Conservation (phyloP, 2,113 vertebrate genomes). For the Lycocorax pyrrhopterus region DNA sequence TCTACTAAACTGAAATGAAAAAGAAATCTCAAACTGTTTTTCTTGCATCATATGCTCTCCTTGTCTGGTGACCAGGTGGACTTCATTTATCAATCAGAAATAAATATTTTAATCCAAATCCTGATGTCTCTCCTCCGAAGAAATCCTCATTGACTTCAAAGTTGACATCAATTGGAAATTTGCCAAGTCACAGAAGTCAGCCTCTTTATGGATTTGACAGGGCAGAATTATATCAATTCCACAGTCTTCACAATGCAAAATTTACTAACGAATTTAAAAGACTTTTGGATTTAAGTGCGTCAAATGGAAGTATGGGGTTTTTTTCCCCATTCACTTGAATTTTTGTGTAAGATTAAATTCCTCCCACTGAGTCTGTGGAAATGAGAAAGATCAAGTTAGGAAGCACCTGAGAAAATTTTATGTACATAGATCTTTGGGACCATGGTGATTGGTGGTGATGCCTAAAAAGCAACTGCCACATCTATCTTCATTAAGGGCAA, state of each 20-base stretch:
- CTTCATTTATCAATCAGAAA: background rate
- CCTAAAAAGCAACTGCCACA: background rate
- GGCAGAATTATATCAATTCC: background rate
- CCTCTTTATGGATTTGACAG: background rate
- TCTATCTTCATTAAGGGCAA: background rate
- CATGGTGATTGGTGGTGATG: background rate
- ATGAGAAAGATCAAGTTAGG: background rate
- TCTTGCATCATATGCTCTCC: background rate
- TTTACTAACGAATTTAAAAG: background rate
- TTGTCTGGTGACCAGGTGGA: background rate
- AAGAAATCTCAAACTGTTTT: background rate
- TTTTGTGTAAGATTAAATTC: background rate
- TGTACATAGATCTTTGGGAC: background rate
- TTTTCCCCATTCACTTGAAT: background rate
- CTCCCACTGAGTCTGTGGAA: background rate
- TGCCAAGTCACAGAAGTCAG: background rate
- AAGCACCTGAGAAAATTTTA: background rate
- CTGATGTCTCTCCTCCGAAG: background rate
- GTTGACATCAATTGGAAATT: background rate
- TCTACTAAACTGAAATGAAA: background rate
- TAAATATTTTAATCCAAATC: background rate
- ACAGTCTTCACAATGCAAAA: background rate
- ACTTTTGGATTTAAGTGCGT: background rate
- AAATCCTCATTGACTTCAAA: background rate
- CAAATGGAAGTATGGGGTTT: background rate